Base-by-base conservation (phyloP, 1,140 invertebrate genomes). In the Camponotus pennsylvanicus region DNA sequence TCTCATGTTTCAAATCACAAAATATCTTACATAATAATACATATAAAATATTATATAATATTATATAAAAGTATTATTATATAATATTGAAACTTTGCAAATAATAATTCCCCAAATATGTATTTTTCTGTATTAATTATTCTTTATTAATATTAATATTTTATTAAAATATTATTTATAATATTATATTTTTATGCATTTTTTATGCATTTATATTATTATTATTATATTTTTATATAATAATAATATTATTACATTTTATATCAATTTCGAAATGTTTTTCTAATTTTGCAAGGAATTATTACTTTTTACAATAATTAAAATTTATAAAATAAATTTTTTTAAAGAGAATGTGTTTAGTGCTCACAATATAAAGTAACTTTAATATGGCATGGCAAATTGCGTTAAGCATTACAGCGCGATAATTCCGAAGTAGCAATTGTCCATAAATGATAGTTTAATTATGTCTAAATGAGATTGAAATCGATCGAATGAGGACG, bases 401-500 rank as follows among this genome's bases (percentile, higher is more conserved):
- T 32, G 40, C n/a, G 32, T 78, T 69, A 69, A 18, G 15, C 34
- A n/a, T 79, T 66, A 52, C 9, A 52, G 49, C 21, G 66, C 61
- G 42, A 79, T 79, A 79, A 79, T 37, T 55, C 32, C 15, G 32
- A 67, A n/a, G 27, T 34, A 27, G 21, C 45, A 80, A 70, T 27
- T 57, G 55, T 55, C 13, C 8, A 27, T 70, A 80, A 70, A 80
- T 70, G 64, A 79, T 34, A 7, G 21, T 2, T n/a, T n/a, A 55
- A 69, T 79, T 79, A 42, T 80, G 45, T 40, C 55, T 70, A 55
- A 80, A 80, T 70, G 34, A 70, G 64, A 79, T 69, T 79, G 7
- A 37, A 34, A 37, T 80, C 64, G 64, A 80, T 70, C 77, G 40
- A 37, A 9, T 18, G 2, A 69, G 13, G 8, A 11, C n/a, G 52